Evolutionary conservation across 1,140 invertebrate genomes (phyloP).

Genomic region (Schlechtendalia chinensis): DNA sequence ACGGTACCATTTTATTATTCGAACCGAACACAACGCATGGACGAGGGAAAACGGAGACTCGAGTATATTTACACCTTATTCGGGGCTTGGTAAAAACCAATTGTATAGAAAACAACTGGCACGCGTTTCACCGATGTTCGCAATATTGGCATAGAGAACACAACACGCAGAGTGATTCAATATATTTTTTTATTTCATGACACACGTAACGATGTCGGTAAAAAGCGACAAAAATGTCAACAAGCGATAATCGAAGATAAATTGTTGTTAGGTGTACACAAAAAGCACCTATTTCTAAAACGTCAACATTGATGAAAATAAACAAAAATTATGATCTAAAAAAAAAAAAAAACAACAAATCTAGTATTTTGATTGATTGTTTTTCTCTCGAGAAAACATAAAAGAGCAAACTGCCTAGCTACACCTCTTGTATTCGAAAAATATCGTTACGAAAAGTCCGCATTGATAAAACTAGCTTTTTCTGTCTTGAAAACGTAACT

Average conservation of each 20-base stretch:
- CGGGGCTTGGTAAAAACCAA: not conserved
- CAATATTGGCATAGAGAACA: not conserved
- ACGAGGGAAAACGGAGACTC: not conserved
- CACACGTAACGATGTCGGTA: not conserved
- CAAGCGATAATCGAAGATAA: conserved; percentile 43
- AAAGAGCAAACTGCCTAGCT: not conserved
- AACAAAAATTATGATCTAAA: conserved; percentile 37
- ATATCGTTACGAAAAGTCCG: conserved; percentile 4
- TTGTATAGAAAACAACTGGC: not conserved
- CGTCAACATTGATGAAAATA: not conserved
- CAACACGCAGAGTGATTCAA: not conserved
- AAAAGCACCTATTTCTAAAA: not conserved
- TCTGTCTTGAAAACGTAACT: conserved; percentile 23
- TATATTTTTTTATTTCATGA: not conserved
- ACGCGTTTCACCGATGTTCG: not conserved
- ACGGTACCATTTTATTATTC: not conserved
- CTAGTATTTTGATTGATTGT: conserved; percentile 41
- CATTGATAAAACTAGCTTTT: conserved; percentile 32
- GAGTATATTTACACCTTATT: not conserved
- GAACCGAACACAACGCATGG: not conserved
- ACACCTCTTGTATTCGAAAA: conserved; percentile 9
- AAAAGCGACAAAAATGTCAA: conserved; percentile 18
- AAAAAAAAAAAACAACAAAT: not conserved
- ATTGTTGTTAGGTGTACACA: conserved; percentile 28
- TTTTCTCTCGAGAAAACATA: not conserved